Base-by-base conservation (phyloP, 2,113 vertebrate genomes). In the Marcusenius ussheri region DNA sequence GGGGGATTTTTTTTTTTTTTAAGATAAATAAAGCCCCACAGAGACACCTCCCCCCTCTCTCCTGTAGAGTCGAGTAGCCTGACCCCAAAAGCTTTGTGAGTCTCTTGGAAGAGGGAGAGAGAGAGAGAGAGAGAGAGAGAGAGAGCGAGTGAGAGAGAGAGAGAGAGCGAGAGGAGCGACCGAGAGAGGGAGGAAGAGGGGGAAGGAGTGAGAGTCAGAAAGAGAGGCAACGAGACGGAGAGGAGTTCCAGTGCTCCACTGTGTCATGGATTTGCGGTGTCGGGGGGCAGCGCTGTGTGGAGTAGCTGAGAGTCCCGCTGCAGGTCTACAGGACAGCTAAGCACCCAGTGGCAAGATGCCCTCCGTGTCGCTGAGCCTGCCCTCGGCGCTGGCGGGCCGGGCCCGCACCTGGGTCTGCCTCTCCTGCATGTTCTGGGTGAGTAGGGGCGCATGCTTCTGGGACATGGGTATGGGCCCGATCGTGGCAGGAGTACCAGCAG, bases 341-440 rank as follows among this genome's bases (percentile, higher is more conserved):
- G 5, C 24, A 53, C 47, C 90, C 88, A 80, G 66, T 15, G 35
- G 90, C 88, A 88, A 83, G 91, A 97, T 97, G 96, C 96, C 96
- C 46, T 96, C 96, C 0, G 95, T 96, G 47, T 96, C 96, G 11
- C 94, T 96, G 80, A 96, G 93, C 92, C 92, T 95, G 92, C 96
- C 93, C 0, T 90, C 94, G 5, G 93, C 94, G 53, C 88, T 95
- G 93, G 93, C 94, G 35, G 92, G 94, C 84, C 95, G 70, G 80
- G 95, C 96, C 13, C 97, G 97, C 93, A 97, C 97, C 94, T 98
- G 97, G 97, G 96, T 98, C 93, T 98, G 97, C 91, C 95, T 98
- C 91, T 98, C 97, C 95, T 98, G 97, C 95, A 97, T 98, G 97
- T 97, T 98, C 92, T 98, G 97, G 97, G 97, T 98, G 96, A 94